Conservation (phyloP, 1,140 invertebrate genomes). For the Ceratosolen solmsi region DNA sequence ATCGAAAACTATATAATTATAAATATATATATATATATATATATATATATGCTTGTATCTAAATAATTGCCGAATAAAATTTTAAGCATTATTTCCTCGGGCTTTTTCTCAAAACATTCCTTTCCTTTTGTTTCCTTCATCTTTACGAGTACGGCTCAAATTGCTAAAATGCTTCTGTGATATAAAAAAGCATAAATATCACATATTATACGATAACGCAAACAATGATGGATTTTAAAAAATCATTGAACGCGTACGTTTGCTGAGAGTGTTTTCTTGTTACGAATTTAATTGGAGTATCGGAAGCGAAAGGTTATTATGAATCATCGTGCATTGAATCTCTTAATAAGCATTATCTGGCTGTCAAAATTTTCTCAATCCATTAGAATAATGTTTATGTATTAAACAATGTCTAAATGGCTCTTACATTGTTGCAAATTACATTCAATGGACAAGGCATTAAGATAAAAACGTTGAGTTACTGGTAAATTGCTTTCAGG, state of each 20-base stretch:
- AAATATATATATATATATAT: constrained; percentile 14
- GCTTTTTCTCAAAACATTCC: no score
- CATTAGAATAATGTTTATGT: constrained; percentile 20
- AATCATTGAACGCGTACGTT: not conserved
- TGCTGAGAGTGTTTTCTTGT: not conserved
- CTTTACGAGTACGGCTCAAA: not conserved
- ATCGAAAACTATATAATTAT: no score
- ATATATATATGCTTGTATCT: not conserved
- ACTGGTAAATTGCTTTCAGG: constrained; percentile 25
- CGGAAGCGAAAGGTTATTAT: not conserved
- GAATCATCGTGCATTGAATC: not conserved
- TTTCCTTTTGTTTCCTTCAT: not conserved
- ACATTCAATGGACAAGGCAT: constrained; percentile 21
- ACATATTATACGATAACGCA: not conserved
- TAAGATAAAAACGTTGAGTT: constrained; percentile 38
- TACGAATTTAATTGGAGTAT: not conserved
- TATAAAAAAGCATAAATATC: not conserved
- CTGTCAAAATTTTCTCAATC: not conserved
- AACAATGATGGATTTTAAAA: not conserved
- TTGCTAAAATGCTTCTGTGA: not conserved
- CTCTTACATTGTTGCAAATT: constrained; percentile 30
- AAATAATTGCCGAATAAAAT: no score
- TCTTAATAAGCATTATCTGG: not conserved
- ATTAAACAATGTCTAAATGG: not conserved
- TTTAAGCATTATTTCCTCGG: no score